Evolutionary conservation across 2,797 vertebrate species (phyloP).

Genomic region (Sebastes glaucus): DNA sequence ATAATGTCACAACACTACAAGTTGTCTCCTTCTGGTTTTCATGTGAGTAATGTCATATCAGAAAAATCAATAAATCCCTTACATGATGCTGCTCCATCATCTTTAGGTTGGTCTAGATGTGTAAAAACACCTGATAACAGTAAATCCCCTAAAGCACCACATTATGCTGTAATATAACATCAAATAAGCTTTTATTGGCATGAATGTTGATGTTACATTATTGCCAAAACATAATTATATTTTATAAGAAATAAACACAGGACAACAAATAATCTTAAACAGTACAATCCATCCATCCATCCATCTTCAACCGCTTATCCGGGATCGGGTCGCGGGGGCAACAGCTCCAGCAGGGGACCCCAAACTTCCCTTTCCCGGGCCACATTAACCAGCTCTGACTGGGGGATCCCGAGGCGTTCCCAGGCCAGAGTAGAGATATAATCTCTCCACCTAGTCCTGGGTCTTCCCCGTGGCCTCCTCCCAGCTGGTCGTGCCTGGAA

Average conservation of each 20-base stretch:
- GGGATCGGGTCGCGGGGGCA: too few relatives aligned
- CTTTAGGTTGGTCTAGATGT: background rate
- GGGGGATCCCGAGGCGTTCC: too few relatives aligned
- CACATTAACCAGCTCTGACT: too few relatives aligned
- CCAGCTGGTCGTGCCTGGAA: too few relatives aligned
- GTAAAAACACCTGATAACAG: background rate
- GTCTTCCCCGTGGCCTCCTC: too few relatives aligned
- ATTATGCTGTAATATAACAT: background rate
- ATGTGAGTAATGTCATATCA: slow-evolving; percentile 17
- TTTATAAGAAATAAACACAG: background rate
- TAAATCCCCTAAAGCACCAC: background rate
- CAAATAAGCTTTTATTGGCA: background rate
- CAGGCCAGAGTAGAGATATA: too few relatives aligned
- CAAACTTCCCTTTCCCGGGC: too few relatives aligned
- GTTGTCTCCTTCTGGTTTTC: background rate
- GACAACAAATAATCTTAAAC: background rate
- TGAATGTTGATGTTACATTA: background rate
- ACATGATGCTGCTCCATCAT: slow-evolving; percentile 3
- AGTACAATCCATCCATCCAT: too few relatives aligned
- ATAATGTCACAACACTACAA: background rate
- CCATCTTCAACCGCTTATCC: too few relatives aligned
- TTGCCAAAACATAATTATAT: background rate
- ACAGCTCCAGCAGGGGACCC: too few relatives aligned
- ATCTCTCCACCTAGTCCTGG: too few relatives aligned
- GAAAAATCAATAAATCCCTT: slow-evolving; percentile 19